A percentile compares a stretch with the other conserved stretches of the same genome.
These are phyloP conservation scores for Philopedon plagiatum DNA, from an alignment of 2,888 invertebrate genomes.

Conservation along the genomic window DNA sequence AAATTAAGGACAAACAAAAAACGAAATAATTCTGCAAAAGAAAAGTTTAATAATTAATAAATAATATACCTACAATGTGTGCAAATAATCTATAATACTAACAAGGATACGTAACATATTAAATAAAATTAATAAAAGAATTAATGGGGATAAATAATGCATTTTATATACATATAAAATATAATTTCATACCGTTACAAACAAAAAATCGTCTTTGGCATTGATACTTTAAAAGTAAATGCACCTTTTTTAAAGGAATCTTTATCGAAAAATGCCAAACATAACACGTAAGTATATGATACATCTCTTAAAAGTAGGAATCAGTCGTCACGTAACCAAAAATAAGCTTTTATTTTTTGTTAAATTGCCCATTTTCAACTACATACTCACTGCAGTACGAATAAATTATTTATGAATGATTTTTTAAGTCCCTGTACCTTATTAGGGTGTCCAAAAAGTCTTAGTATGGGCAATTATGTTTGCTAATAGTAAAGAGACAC, in stretches of 20 bases:
- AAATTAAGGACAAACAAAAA: constrained; percentile 25
- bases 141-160: background rate
- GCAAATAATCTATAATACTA: constrained; percentile 50
- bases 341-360: background rate
- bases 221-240: constrained; percentile 51
- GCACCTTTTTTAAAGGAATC: constrained; percentile 41
- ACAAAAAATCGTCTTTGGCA: constrained; percentile 55
- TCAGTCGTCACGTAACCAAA: background rate
- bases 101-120: constrained; percentile 41
- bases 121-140: constrained; percentile 21
- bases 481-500: no score
- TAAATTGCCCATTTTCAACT: no score
- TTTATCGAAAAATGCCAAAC: constrained; percentile 18
- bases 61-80: constrained; percentile 50
- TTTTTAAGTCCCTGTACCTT: background rate
- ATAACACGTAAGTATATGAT: constrained; percentile 14
- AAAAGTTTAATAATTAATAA: constrained; percentile 57
- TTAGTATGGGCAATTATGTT: no score
- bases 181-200: constrained; percentile 45
- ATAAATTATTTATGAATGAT: background rate
- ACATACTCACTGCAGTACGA: no score
- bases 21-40: constrained; percentile 51
- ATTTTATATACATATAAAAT: constrained; percentile 51
- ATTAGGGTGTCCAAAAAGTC: no score
- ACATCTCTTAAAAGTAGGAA: constrained; percentile 2